Base-by-base conservation (phyloP, 2,113 vertebrate species). In the Lepisosteus oculatus region DNA sequence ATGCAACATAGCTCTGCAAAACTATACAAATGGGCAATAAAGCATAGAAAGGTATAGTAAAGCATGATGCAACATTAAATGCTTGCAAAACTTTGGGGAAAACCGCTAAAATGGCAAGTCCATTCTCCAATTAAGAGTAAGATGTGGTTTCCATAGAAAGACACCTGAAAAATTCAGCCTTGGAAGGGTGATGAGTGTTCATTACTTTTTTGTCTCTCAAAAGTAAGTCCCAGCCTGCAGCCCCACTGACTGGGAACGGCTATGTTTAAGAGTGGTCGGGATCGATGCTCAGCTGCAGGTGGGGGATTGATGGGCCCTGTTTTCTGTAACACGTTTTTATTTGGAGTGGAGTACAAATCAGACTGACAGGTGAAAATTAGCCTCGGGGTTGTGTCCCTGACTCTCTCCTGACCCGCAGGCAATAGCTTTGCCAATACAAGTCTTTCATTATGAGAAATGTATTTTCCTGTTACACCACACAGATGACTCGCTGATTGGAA, bases 371-470 rank as follows among this genome's bases (percentile, higher is more conserved):
- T 70, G 68, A 70, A 69, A 65, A 74, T 64, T 65, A 55, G 55
- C 13, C 56, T 44, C n/a, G 3, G 55, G 63, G 73, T 67, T 62
- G 56, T 14, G 54, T 70, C 73, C 73, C 73, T 75, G 73, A 75
- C 66, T 61, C 68, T 74, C 43, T 44, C 61, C 61, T 75, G 57
- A 51, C 57, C 59, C 17, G 14, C 15, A 59, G 56, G 43, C 45
- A 63, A 45, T 71, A 15, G 47, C 41, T 41, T 15, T 12, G 42
- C 69, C 7, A 62, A 11, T 44, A 51, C 57, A 9, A 57, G 67
- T 29, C 15, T 54, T 56, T 17, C 17, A 47, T 12, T 51, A 14
- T 17, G 44, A 12, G 57, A 8, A 57, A 51, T 15, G 61, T 51
- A 59, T 42, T 5, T 8, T 59, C 57, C 69, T 71, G 69, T 62